Evolutionary conservation across 2,113 vertebrate species (phyloP).

Genomic region (Bujurquina vittata): DNA sequence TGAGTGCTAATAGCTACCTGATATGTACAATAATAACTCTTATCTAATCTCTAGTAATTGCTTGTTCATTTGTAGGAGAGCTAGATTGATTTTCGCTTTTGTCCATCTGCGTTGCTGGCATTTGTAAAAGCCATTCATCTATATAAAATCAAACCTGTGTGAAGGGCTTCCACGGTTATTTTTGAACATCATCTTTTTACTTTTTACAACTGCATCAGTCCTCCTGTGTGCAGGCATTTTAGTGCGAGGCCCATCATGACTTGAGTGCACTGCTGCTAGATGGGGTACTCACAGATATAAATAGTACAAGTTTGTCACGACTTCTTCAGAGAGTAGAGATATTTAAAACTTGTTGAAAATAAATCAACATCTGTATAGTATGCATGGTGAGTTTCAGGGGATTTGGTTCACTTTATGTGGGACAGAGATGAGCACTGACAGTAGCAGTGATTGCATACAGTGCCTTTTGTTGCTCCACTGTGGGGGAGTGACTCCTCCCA

Average conservation of each 20-base stretch:
- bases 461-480: constrained; percentile 54
- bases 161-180: constrained; percentile 26
- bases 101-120: constrained; percentile 2
- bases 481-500: constrained; percentile 57
- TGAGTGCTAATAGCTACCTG: background rate
- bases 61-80: constrained; percentile 18
- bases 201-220: constrained; percentile 36
- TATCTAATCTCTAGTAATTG: constrained; percentile 14
- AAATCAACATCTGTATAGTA: background rate
- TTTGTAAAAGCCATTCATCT: constrained; percentile 25
- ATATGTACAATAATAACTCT: background rate
- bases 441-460: constrained; percentile 37
- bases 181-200: constrained; percentile 17
- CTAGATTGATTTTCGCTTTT: constrained; percentile 4
- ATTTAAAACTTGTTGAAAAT: background rate
- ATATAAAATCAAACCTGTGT: constrained; percentile 31
- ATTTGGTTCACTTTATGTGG: constrained; percentile 1
- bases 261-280: constrained; percentile 54
- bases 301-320: constrained; percentile 37
- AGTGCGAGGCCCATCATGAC: constrained; percentile 27
- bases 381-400: background rate
- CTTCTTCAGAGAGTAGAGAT: constrained; percentile 22
- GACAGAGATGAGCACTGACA: background rate
- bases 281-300: constrained; percentile 50
- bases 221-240: constrained; percentile 16